Conservation (phyloP, 2,797 vertebrate species). For the Nasua narica region DNA sequence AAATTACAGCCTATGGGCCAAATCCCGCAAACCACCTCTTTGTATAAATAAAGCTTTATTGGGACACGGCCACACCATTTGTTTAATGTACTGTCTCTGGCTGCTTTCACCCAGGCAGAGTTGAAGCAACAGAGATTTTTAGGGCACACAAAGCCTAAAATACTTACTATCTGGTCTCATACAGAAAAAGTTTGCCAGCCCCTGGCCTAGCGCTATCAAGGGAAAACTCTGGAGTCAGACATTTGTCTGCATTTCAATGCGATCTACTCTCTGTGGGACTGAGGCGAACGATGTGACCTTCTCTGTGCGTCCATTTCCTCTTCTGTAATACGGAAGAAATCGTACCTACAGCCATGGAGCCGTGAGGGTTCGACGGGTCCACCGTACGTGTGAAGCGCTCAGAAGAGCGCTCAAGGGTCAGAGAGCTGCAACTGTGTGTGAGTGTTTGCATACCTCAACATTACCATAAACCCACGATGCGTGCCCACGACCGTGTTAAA, state of each 20-base stretch:
- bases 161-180: background rate
- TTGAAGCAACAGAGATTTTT: background rate
- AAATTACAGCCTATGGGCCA: background rate
- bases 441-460: background rate
- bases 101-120: background rate
- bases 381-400: fast-evolving
- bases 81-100: background rate
- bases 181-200: background rate
- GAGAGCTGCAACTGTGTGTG: background rate
- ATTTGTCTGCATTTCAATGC: background rate
- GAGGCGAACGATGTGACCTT: background rate
- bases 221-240: background rate
- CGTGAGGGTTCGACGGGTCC: background rate
- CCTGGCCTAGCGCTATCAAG: background rate
- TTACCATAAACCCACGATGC: background rate
- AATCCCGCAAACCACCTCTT: background rate
- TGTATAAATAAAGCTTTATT: background rate
- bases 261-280: background rate
- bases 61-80: background rate
- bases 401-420: background rate
- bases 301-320: background rate
- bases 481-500: background rate
- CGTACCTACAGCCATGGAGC: background rate
- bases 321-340: background rate
- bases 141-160: background rate